phyloP scores from a whole-genome alignment of 2,797 vertebrate species.

The Oreonectes daqikongensis region DNA sequence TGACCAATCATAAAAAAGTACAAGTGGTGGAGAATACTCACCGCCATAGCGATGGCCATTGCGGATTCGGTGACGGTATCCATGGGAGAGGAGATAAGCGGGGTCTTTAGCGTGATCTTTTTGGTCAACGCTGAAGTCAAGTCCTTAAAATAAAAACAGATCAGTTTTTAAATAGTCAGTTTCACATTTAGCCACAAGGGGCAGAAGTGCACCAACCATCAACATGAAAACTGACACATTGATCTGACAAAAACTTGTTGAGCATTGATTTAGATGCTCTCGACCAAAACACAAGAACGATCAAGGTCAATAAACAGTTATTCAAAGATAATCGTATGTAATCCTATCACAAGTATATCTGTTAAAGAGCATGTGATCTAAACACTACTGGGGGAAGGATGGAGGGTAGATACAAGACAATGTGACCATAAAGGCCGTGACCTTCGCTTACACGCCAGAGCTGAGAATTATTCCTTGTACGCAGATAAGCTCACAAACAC shows the following conservation, averaged over 20 bases:
- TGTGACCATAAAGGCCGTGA: constrained; percentile 9
- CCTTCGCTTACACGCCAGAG: constrained; percentile 31
- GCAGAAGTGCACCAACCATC: background rate
- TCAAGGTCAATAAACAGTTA: too few species aligned
- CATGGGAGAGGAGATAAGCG: constrained; percentile 93
- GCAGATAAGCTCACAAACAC: constrained; percentile 47
- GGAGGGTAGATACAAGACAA: background rate
- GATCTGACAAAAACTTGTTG: too few species aligned
- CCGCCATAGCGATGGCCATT: constrained; percentile 96
- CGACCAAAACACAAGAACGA: too few species aligned
- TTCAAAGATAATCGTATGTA: background rate
- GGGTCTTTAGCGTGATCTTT: constrained; percentile 91
- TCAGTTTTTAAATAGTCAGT: background rate
- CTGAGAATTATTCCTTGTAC: constrained; percentile 26
- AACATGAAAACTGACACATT: too few species aligned
- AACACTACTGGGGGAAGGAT: background rate
- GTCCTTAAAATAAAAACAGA: constrained; percentile 72
- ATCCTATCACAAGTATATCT: background rate
- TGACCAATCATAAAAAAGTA: background rate
- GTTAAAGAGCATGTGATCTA: background rate
- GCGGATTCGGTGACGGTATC: constrained; percentile 92
- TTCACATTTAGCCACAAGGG: constrained; percentile 1
- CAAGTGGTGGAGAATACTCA: constrained; percentile 65
- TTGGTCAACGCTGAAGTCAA: constrained; percentile 90
- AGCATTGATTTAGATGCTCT: too few species aligned